Evolutionary conservation across 1,140 invertebrate species (phyloP).

Genomic region (Plodia interpunctella): DNA sequence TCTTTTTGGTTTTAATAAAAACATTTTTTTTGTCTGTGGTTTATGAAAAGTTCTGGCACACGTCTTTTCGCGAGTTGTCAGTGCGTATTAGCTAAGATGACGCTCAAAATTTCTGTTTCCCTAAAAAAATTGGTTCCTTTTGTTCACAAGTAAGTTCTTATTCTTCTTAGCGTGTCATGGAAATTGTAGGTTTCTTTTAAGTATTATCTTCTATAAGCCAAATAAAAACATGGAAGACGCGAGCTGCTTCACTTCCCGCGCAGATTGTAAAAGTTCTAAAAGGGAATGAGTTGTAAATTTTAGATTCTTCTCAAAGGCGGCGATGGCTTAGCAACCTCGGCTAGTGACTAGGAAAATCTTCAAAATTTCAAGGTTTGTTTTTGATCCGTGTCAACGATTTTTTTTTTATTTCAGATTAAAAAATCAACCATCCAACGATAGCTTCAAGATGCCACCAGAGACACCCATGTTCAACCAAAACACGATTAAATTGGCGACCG

Average conservation of each 20-base stretch:
- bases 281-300: no score
- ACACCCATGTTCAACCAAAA: conserved; percentile 11
- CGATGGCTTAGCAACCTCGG: no score
- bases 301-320: no score
- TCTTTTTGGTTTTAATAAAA: background rate
- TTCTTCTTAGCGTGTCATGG: no score
- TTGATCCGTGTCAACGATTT: background rate
- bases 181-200: no score
- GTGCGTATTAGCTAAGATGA: conserved; percentile 20
- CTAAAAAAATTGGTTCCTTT: conserved; percentile 33
- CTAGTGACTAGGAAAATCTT: no score
- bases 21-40: background rate
- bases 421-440: conserved; percentile 7
- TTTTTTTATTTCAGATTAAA: conserved; percentile 24
- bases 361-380: no score
- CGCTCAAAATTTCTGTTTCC: conserved; percentile 48
- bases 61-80: background rate
- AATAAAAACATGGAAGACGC: no score
- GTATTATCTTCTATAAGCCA: no score
- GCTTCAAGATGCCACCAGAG: conserved; percentile 1
- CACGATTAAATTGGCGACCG: conserved; percentile 40
- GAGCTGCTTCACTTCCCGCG: no score
- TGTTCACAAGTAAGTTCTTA: conserved; percentile 25
- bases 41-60: background rate
- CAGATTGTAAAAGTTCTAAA: no score